Conservation (phyloP, 1,140 invertebrate species). For the Agraylea sexmaculata region DNA sequence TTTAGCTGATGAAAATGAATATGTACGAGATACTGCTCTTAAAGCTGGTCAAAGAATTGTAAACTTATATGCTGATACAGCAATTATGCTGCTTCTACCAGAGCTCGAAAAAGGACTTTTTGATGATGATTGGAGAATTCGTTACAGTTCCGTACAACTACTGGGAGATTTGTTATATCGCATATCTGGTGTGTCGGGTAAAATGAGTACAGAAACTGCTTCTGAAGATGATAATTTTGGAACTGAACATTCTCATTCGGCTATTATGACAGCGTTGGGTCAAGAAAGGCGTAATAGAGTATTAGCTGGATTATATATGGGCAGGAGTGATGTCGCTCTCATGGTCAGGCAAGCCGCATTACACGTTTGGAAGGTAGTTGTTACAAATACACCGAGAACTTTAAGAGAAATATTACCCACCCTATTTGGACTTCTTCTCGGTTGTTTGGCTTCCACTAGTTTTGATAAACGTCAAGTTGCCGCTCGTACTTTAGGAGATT, state of each 20-base stretch:
- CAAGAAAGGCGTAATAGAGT: conserved; percentile 84
- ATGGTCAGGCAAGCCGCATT: conserved; percentile 95
- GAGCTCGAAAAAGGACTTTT: conserved; percentile 90
- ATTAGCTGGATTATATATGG: conserved; percentile 94
- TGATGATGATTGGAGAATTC: conserved; percentile 97
- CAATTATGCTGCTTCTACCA: conserved; percentile 85
- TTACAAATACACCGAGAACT: conserved; percentile 92
- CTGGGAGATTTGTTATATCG: conserved; percentile 93
- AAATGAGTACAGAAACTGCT: conserved; percentile 97
- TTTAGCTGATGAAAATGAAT: conserved; percentile 97
- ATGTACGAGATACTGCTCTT: conserved; percentile 92
- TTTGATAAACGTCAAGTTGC: conserved; percentile 94
- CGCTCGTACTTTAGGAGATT: conserved; percentile 89
- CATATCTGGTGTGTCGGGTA: conserved; percentile 94
- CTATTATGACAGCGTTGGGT: conserved; percentile 81
- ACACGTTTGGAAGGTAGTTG: conserved; percentile 97
- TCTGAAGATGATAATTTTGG: conserved; percentile 99
- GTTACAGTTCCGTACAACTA: conserved; percentile 92
- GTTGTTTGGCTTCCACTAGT: conserved; percentile 88
- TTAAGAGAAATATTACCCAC: conserved; percentile 94
- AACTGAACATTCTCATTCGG: conserved; percentile 88
- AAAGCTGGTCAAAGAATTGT: conserved; percentile 96
- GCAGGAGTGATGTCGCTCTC: conserved; percentile 88
- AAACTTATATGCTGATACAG: conserved; percentile 90
- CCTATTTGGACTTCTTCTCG: conserved; percentile 80